Percentiles rank a stretch among this genome's conserved stretches.
These are phyloP conservation scores for Maconellicoccus hirsutus DNA, from an alignment of 1,140 invertebrate species.

Conservation along the genomic window DNA sequence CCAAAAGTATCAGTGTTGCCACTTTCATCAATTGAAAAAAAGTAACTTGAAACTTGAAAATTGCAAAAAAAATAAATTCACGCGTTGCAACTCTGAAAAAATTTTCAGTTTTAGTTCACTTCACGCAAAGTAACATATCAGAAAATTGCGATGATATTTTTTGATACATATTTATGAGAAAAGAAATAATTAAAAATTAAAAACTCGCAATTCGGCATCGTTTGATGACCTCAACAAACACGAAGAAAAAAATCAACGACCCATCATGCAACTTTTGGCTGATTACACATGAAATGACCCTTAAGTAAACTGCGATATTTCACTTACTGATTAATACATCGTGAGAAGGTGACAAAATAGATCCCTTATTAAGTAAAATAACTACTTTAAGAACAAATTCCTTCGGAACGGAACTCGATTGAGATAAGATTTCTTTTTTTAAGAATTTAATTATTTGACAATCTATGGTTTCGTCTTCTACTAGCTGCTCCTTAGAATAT, in stretches of 20 bases:
- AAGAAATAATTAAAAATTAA: no score
- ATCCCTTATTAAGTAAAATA: constrained; percentile 81
- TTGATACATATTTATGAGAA: no score
- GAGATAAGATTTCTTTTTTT: constrained; percentile 72
- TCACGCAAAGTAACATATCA: no score
- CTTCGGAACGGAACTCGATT: constrained; percentile 63
- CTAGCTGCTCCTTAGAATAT: constrained; percentile 31
- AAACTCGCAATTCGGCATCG: neutral
- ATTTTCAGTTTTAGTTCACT: no score
- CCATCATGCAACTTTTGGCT: neutral
- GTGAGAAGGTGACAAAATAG: constrained; percentile 69
- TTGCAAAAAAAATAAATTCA: no score
- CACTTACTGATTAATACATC: constrained; percentile 40
- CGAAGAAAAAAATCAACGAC: no score
- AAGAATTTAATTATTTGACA: constrained; percentile 78
- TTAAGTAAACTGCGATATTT: no score
- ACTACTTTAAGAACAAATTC: constrained; percentile 80
- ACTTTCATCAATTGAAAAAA: no score
- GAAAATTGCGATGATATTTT: no score
- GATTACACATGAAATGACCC: neutral
- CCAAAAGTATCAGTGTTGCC: no score
- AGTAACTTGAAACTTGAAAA: no score
- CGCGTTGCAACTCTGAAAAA: no score
- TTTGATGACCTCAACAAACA: neutral
- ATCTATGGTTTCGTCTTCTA: constrained; percentile 71